Percentiles rank a stretch among this genome's conserved stretches.
Conservation (phyloP, 35 echinoderm and acorn worm genomes). For the Patiria miniata region DNA sequence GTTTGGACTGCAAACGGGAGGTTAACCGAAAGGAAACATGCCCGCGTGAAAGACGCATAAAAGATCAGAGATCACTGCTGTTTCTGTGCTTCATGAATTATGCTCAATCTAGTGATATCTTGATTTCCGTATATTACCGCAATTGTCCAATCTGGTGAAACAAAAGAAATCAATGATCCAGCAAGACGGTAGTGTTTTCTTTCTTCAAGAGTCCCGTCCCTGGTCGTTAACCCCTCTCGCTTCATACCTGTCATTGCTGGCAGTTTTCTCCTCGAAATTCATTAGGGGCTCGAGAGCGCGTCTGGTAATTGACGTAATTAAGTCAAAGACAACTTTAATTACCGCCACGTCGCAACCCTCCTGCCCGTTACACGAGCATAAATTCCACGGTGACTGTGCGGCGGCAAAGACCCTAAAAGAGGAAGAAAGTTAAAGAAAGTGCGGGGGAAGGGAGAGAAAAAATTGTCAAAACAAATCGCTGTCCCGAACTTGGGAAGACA, state of each 20-base stretch:
- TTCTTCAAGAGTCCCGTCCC: background rate
- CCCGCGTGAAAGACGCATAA: too few relatives aligned
- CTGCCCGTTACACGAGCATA: background rate
- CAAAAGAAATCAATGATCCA: too few relatives aligned
- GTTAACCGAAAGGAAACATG: too few relatives aligned
- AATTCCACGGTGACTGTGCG: background rate
- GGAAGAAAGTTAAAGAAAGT: background rate
- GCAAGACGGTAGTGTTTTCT: too few relatives aligned
- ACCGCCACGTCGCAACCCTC: background rate
- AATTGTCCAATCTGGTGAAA: too few relatives aligned
- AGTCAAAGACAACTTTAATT: conserved; percentile 3
- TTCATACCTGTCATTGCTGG: background rate
- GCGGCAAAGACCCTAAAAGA: background rate
- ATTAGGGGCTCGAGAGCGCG: background rate
- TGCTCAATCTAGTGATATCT: too few relatives aligned
- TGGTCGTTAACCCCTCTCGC: background rate
- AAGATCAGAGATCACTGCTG: too few relatives aligned
- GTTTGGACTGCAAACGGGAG: too few relatives aligned
- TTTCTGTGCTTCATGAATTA: too few relatives aligned
- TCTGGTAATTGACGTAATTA: background rate
- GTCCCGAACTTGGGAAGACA: background rate
- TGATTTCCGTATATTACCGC: too few relatives aligned
- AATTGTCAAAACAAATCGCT: background rate
- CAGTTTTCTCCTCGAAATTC: background rate
- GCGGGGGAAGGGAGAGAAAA: background rate